Conservation (phyloP, 2,888 invertebrate species). For the Petrolisthes cinctipes region DNA sequence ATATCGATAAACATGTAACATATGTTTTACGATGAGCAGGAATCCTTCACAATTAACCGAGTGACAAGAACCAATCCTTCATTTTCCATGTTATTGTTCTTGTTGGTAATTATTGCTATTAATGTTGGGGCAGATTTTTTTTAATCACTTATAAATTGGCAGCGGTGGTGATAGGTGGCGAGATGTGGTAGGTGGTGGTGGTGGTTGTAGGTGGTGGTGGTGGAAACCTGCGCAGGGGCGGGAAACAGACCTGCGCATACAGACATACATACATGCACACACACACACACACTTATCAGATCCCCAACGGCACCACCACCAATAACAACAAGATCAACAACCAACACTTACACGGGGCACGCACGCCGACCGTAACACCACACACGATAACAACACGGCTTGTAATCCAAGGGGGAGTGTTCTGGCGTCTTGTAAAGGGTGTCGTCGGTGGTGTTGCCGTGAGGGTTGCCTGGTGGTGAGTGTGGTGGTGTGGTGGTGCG, state of each 20-base stretch:
- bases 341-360: conserved; percentile 23
- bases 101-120: no score
- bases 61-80: no score
- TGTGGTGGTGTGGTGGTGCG: conserved; percentile 47
- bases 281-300: conserved; percentile 21
- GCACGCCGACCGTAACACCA: conserved; percentile 6
- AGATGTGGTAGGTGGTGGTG: background rate
- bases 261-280: conserved; percentile 14
- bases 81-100: no score
- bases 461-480: conserved; percentile 60
- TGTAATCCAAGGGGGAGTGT: background rate
- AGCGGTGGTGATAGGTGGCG: background rate
- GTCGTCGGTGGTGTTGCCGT: conserved; percentile 30
- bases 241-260: conserved; percentile 4
- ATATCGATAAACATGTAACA: no score
- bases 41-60: no score
- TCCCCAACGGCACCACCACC: background rate
- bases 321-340: background rate
- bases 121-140: no score
- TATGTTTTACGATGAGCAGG: no score
- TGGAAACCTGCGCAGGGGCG: conserved; percentile 15
- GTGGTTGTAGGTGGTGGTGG: background rate
- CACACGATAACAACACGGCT: conserved; percentile 1
- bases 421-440: background rate
- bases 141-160: background rate